Evolutionary conservation across 2,113 vertebrate species (phyloP).

Genomic region (Rhinopomastus cyanomelas): DNA sequence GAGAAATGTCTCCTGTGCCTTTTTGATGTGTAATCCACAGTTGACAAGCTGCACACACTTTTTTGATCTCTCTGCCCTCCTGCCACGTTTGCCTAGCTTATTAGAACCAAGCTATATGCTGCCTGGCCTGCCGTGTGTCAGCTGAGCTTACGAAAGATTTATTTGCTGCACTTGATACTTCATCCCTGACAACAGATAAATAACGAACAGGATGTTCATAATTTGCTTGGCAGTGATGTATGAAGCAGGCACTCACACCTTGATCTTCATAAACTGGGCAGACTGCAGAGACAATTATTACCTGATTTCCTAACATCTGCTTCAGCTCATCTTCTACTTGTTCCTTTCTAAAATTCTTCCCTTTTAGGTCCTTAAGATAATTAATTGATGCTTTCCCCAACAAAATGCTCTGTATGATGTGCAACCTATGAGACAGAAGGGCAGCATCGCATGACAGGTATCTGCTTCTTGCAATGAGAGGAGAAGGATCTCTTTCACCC

Average conservation of each 20-base stretch:
- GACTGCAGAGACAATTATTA: constrained; percentile 45
- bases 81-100: constrained; percentile 38
- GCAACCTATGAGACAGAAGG: not conserved
- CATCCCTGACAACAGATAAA: constrained; percentile 66
- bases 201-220: constrained; percentile 72
- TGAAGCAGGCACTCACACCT: constrained; percentile 64
- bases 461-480: not conserved
- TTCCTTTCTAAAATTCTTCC: not conserved
- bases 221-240: constrained; percentile 77
- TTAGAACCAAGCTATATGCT: constrained; percentile 55
- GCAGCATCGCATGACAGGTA: not conserved
- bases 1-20: not conserved
- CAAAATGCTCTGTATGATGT: not conserved
- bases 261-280: constrained; percentile 65
- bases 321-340: not conserved
- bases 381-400: not conserved
- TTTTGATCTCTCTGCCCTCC: constrained; percentile 1
- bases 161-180: constrained; percentile 64
- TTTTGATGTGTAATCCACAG: not conserved
- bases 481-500: not conserved
- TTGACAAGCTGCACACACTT: not conserved
- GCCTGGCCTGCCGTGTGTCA: constrained; percentile 50
- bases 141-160: constrained; percentile 71
- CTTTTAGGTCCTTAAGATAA: not conserved
- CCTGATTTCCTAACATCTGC: not conserved